phyloP scores from a whole-genome alignment of 2,797 vertebrate species.

The Clamator glandarius region DNA sequence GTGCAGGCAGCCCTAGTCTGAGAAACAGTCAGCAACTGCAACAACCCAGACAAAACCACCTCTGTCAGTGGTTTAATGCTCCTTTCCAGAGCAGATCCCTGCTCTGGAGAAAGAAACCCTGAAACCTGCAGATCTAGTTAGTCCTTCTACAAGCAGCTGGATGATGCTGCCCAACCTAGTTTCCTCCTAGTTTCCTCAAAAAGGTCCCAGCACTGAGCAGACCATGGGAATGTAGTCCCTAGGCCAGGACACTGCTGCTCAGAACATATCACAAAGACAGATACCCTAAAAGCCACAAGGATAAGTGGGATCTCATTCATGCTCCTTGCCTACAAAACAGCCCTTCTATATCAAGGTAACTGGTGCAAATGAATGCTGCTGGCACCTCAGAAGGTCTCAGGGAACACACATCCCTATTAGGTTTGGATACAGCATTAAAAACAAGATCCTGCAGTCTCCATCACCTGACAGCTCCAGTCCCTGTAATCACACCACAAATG shows the following conservation, averaged over 20 bases:
- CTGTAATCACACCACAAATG: background rate
- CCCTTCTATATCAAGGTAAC: background rate
- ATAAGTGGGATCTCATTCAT: background rate
- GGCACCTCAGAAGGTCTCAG: background rate
- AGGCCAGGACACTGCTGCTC: background rate
- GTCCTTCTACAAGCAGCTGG: background rate
- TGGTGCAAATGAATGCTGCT: background rate
- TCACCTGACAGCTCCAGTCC: background rate
- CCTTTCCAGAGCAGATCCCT: background rate
- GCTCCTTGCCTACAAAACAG: background rate
- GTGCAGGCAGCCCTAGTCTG: background rate
- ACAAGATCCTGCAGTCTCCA: background rate
- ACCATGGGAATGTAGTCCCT: rapidly evolving
- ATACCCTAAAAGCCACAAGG: background rate
- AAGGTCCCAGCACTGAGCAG: background rate
- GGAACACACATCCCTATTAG: rapidly evolving
- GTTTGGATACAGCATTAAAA: background rate
- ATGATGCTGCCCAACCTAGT: background rate
- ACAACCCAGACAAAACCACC: background rate
- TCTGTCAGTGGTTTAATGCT: background rate
- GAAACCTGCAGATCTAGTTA: background rate
- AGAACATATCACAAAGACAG: background rate
- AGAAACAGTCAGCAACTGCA: background rate
- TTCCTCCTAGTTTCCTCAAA: background rate
- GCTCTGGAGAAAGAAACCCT: background rate